Percentiles rank a stretch among this genome's conserved stretches.
These are phyloP conservation scores for Epinephelus cyanopodus DNA, from an alignment of 2,113 vertebrate genomes.

Conservation along the genomic window DNA sequence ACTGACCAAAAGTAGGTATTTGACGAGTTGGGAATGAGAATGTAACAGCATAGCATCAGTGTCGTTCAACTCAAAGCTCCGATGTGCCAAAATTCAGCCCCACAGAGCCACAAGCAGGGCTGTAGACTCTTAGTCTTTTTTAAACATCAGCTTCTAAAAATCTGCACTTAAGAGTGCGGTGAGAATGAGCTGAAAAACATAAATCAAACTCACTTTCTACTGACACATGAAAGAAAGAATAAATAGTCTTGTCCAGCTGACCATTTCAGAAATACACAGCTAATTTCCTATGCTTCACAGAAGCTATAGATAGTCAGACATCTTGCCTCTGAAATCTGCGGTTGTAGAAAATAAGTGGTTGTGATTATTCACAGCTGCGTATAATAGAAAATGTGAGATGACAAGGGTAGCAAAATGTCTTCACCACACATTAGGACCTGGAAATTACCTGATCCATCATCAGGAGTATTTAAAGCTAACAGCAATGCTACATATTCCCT, in stretches of 20 bases:
- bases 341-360: background rate
- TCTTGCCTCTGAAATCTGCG: background rate
- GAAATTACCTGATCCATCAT: background rate
- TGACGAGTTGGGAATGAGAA: too few relatives aligned
- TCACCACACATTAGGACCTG: background rate
- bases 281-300: background rate
- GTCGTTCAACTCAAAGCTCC: background rate
- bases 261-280: background rate
- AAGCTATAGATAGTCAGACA: background rate
- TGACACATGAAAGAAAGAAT: background rate
- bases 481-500: background rate
- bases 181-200: background rate
- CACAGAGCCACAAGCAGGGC: background rate
- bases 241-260: background rate
- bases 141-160: background rate
- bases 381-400: background rate
- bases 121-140: background rate
- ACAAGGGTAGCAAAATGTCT: background rate
- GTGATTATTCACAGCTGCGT: background rate
- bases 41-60: too few relatives aligned
- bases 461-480: background rate
- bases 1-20: too few relatives aligned
- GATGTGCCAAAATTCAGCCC: background rate
- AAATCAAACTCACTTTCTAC: background rate
- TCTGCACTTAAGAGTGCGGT: background rate